These are phyloP conservation scores for Tromatobia lineatoria DNA, from an alignment of 2,888 invertebrate genomes.

Conservation along the genomic window DNA sequence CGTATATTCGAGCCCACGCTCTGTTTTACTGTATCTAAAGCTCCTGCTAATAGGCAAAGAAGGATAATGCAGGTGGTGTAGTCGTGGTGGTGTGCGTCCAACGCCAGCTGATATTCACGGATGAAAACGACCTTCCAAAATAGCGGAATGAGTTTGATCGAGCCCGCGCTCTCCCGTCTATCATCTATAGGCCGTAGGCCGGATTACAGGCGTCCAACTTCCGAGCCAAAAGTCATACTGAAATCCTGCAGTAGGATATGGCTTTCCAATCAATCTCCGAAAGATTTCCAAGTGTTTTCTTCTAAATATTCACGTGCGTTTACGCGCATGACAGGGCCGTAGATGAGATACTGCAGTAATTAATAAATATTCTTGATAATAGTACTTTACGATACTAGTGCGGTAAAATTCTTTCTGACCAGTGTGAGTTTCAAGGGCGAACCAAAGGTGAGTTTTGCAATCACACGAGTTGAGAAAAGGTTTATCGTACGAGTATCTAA, in stretches of 20 bases:
- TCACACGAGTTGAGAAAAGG: too few species aligned
- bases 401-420: too few species aligned
- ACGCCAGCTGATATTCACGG: constrained; percentile 12
- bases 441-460: too few species aligned
- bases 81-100: constrained; percentile 6
- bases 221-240: constrained; percentile 56
- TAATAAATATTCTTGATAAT: too few species aligned
- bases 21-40: constrained; percentile 23
- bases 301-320: neutral
- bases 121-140: constrained; percentile 25
- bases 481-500: too few species aligned
- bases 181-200: constrained; percentile 43
- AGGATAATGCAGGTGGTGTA: constrained; percentile 17
- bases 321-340: neutral
- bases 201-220: constrained; percentile 43
- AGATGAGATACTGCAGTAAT: too few species aligned
- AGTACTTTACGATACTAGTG: too few species aligned
- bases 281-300: neutral
- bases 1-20: constrained; percentile 54
- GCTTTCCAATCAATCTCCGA: neutral
- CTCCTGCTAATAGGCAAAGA: constrained; percentile 14
- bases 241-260: constrained; percentile 52
- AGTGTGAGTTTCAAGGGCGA: too few species aligned
- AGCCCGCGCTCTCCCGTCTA: constrained; percentile 42
- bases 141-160: constrained; percentile 45